Conservation (phyloP, 1,140 invertebrate species). For the Stegodyphus dumicola region DNA sequence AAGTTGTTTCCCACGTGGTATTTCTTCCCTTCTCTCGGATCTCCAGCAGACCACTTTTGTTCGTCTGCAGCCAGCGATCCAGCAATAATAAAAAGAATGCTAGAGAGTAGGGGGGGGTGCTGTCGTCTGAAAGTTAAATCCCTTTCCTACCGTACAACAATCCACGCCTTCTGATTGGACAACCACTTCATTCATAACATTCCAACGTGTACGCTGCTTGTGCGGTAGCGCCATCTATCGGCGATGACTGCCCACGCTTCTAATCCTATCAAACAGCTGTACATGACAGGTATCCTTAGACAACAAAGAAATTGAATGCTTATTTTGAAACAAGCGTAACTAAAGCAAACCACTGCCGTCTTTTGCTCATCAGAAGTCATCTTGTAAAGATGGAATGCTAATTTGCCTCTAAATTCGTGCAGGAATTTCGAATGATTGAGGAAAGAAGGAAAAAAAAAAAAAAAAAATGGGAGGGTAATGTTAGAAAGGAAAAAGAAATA, state of each 20-base stretch:
- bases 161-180: constrained; percentile 18
- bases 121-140: neutral
- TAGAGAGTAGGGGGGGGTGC: too few relatives aligned
- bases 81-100: too few relatives aligned
- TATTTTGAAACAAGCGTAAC: too few relatives aligned
- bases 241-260: constrained; percentile 13
- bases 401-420: constrained; percentile 3
- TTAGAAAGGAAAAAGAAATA: neutral
- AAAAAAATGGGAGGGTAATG: neutral
- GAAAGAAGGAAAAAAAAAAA: neutral
- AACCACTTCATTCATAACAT: constrained; percentile 42
- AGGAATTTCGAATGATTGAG: neutral
- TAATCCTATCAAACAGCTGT: constrained; percentile 24
- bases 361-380: neutral
- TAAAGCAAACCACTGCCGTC: neutral
- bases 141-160: neutral
- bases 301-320: constrained; percentile 20
- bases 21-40: too few relatives aligned
- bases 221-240: constrained; percentile 34
- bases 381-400: neutral
- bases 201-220: constrained; percentile 12
- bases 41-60: too few relatives aligned
- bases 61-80: too few relatives aligned
- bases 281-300: constrained; percentile 37
- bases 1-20: too few relatives aligned